These are phyloP conservation scores for Conomelus anceps DNA, from an alignment of 2,888 invertebrate genomes.

Conservation along the genomic window DNA sequence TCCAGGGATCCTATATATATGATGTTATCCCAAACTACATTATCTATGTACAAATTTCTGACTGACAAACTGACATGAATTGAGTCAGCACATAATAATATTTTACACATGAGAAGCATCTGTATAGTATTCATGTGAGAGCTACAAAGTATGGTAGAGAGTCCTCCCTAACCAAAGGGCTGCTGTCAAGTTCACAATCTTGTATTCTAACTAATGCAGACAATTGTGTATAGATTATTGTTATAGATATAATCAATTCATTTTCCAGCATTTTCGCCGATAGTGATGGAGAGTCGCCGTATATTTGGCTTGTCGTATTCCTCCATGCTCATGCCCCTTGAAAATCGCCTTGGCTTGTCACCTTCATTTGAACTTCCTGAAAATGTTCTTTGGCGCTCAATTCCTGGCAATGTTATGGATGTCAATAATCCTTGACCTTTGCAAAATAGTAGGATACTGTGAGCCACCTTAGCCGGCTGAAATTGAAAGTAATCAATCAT, in stretches of 20 bases:
- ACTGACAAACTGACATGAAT: not conserved
- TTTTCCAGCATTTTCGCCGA: slow-evolving; percentile 21
- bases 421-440: slow-evolving; percentile 80
- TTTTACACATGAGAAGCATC: not conserved
- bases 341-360: slow-evolving; percentile 44
- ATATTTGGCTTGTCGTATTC: slow-evolving; percentile 77
- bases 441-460: slow-evolving; percentile 78
- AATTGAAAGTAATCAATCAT: slow-evolving; percentile 32
- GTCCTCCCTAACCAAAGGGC: not conserved
- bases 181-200: not conserved
- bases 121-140: too few species aligned
- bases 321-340: slow-evolving; percentile 68
- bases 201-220: not conserved
- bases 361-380: slow-evolving; percentile 49
- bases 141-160: not conserved
- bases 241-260: not conserved
- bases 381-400: slow-evolving; percentile 61
- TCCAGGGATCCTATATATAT: not conserved
- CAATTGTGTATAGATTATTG: not conserved
- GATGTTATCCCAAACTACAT: not conserved
- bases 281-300: slow-evolving; percentile 57
- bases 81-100: not conserved
- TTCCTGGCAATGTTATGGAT: slow-evolving; percentile 72
- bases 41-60: not conserved
- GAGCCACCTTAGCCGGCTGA: slow-evolving; percentile 80